Conservation (phyloP, 2,888 invertebrate species). For the Hermaeophaga mercurialis region DNA sequence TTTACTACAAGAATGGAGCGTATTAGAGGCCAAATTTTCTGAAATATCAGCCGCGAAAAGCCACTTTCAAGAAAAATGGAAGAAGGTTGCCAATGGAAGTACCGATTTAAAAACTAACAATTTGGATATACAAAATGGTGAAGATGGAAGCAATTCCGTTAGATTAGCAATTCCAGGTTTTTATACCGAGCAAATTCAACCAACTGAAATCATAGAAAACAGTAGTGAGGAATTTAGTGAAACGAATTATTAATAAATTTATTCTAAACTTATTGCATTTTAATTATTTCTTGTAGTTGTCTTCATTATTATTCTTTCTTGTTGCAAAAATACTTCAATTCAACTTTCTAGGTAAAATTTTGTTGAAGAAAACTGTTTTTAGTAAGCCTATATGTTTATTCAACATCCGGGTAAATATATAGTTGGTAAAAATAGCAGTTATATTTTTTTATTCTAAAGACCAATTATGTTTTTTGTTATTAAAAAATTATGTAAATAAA, state of each 20-base stretch:
- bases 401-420: too few relatives aligned
- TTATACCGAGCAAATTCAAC: conserved; percentile 5
- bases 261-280: conserved; percentile 2
- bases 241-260: conserved; percentile 6
- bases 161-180: conserved; percentile 22
- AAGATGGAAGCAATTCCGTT: neutral
- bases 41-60: conserved; percentile 69
- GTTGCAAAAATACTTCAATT: too few relatives aligned
- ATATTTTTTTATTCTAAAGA: too few relatives aligned
- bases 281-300: too few relatives aligned
- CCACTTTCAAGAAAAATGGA: conserved; percentile 80
- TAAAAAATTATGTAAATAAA: too few relatives aligned
- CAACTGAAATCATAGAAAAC: neutral
- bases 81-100: conserved; percentile 56
- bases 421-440: too few relatives aligned
- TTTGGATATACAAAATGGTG: too few relatives aligned
- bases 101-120: neutral
- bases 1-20: conserved; percentile 70
- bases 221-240: conserved; percentile 5
- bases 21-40: conserved; percentile 68
- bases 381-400: too few relatives aligned
- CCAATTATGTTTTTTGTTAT: too few relatives aligned
- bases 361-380: too few relatives aligned
- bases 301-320: too few relatives aligned
- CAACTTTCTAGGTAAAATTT: too few relatives aligned